phyloP scores from a whole-genome alignment of 2,797 vertebrate species.

The Rhinophrynus dorsalis region DNA sequence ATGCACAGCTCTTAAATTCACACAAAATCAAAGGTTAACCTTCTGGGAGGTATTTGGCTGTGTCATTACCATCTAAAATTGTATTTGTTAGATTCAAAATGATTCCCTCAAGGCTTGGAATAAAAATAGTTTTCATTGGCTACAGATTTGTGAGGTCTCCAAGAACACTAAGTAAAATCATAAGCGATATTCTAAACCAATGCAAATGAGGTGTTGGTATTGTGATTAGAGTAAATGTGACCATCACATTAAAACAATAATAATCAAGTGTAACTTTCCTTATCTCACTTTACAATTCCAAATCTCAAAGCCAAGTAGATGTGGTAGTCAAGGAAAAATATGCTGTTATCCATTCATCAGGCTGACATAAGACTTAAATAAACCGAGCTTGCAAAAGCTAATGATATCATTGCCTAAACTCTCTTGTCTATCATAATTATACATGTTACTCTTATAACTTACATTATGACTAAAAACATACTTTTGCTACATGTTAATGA shows the following conservation, averaged over 20 bases:
- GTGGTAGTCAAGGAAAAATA: constrained; percentile 5
- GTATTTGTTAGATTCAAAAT: constrained; percentile 76
- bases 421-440: too few species aligned
- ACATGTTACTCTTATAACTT: too few species aligned
- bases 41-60: constrained; percentile 70
- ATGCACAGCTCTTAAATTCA: constrained; percentile 69
- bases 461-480: too few species aligned
- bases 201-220: constrained; percentile 39
- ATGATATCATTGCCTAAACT: constrained; percentile 30
- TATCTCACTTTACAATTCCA: constrained; percentile 28
- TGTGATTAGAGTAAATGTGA: constrained; percentile 29
- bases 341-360: constrained; percentile 14
- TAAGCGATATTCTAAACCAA: constrained; percentile 11
- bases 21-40: constrained; percentile 72
- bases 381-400: constrained; percentile 4
- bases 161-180: constrained; percentile 51
- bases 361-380: constrained; percentile 15
- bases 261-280: constrained; percentile 17
- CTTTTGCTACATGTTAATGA: too few species aligned
- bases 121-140: constrained; percentile 74
- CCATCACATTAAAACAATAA: constrained; percentile 27
- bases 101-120: constrained; percentile 74
- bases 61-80: constrained; percentile 71
- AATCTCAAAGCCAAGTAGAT: constrained; percentile 21
- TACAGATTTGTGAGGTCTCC: constrained; percentile 61